These are phyloP conservation scores for Cantharis rustica DNA, from an alignment of 2,888 invertebrate species.

Conservation along the genomic window DNA sequence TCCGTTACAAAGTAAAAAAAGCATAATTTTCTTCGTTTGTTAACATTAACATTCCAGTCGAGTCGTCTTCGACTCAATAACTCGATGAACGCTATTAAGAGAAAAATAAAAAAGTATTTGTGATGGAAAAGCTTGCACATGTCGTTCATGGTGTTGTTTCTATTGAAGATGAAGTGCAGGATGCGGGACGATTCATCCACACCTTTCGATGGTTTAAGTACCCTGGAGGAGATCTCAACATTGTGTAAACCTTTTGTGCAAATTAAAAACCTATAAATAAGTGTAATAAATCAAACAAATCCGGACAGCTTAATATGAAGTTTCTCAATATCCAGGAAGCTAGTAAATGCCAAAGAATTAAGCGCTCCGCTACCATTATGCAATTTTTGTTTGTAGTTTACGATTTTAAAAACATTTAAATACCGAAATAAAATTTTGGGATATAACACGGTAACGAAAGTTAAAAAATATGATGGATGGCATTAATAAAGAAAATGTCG, in stretches of 20 bases:
- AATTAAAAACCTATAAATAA: background rate
- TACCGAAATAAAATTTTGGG: background rate
- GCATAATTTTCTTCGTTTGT: background rate
- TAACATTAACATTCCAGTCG: background rate
- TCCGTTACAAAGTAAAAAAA: background rate
- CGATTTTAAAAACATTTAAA: background rate
- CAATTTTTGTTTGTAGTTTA: background rate
- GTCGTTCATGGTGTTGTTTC: background rate
- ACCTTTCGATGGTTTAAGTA: background rate
- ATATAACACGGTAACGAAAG: background rate
- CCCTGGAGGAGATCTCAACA: background rate
- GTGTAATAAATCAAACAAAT: background rate
- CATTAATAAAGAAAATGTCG: constrained; percentile 19
- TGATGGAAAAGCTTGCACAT: background rate
- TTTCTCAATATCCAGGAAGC: constrained; percentile 4
- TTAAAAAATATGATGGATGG: constrained; percentile 7
- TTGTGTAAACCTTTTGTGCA: background rate
- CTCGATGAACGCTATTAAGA: background rate
- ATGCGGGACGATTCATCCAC: background rate
- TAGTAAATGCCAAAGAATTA: background rate
- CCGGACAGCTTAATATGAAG: background rate
- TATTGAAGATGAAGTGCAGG: background rate
- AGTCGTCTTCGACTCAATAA: background rate
- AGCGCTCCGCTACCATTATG: background rate
- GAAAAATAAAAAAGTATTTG: background rate